phyloP scores from a whole-genome alignment of 2,797 vertebrate genomes.

The Takifugu rubripes region DNA sequence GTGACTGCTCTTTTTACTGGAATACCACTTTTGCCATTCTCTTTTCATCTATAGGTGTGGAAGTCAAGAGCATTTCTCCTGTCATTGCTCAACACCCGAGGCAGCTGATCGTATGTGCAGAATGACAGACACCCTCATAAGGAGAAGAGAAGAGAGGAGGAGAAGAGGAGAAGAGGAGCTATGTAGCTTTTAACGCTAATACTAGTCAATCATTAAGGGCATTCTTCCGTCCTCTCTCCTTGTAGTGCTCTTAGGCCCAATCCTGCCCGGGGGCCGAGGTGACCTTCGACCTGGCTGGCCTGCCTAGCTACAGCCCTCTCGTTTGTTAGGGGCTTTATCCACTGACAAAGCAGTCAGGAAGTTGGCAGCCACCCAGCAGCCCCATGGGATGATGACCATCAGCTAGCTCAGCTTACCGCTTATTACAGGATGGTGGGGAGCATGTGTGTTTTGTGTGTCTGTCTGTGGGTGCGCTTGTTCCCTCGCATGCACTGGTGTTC shows the following conservation, averaged over 20 bases:
- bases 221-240: constrained; percentile 67
- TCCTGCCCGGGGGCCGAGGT: constrained; percentile 73
- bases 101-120: constrained; percentile 48
- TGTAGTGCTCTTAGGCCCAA: constrained; percentile 74
- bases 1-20: constrained; percentile 52
- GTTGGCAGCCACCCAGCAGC: constrained; percentile 82
- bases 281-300: constrained; percentile 83
- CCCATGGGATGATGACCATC: constrained; percentile 87
- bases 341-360: constrained; percentile 83
- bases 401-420: constrained; percentile 88
- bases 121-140: constrained; percentile 48
- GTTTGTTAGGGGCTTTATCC: constrained; percentile 88
- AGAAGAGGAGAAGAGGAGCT: constrained; percentile 16
- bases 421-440: constrained; percentile 76
- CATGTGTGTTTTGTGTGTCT: constrained; percentile 54
- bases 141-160: constrained; percentile 10
- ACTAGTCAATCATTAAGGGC: constrained; percentile 69
- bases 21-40: constrained; percentile 47
- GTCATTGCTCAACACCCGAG: constrained; percentile 63
- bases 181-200: constrained; percentile 59
- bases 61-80: constrained; percentile 69
- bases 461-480: constrained; percentile 20
- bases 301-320: constrained; percentile 85
- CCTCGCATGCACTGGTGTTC: constrained; percentile 12
- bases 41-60: constrained; percentile 57